Evolutionary conservation across 2,113 vertebrate genomes (phyloP).

Genomic region (Grammomys dolichurus): DNA sequence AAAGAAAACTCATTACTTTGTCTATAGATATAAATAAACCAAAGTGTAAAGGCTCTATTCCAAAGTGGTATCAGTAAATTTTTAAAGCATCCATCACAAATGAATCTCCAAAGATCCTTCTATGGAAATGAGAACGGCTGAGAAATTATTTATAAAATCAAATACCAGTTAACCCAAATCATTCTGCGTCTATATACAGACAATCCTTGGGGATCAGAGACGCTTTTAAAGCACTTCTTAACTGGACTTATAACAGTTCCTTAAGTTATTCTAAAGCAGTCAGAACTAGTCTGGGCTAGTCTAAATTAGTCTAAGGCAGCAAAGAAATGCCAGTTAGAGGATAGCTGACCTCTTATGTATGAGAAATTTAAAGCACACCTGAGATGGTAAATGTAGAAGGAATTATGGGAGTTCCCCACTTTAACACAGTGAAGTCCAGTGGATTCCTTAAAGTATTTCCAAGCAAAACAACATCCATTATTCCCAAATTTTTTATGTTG

Average conservation of each 20-base stretch:
- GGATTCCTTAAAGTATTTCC: neutral
- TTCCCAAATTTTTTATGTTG: neutral
- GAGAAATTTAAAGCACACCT: neutral
- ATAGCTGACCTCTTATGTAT: neutral
- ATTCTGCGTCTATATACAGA: rapidly evolving
- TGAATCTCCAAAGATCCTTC: neutral
- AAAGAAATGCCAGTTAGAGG: neutral
- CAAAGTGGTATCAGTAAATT: neutral
- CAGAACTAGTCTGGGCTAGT: neutral
- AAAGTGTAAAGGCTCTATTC: neutral
- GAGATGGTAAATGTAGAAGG: neutral
- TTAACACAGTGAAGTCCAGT: neutral
- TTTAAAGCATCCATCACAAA: neutral
- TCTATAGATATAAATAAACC: neutral
- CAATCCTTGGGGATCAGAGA: neutral
- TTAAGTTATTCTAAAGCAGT: neutral
- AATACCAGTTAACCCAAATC: neutral
- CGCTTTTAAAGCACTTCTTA: neutral
- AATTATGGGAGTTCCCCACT: neutral
- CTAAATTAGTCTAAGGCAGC: neutral
- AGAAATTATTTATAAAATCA: neutral
- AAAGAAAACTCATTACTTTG: neutral
- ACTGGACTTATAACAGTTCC: neutral
- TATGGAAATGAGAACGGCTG: neutral
- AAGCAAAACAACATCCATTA: neutral